Evolutionary conservation across 2,888 invertebrate species (phyloP).

Genomic region (Ypsolopha scabrella): DNA sequence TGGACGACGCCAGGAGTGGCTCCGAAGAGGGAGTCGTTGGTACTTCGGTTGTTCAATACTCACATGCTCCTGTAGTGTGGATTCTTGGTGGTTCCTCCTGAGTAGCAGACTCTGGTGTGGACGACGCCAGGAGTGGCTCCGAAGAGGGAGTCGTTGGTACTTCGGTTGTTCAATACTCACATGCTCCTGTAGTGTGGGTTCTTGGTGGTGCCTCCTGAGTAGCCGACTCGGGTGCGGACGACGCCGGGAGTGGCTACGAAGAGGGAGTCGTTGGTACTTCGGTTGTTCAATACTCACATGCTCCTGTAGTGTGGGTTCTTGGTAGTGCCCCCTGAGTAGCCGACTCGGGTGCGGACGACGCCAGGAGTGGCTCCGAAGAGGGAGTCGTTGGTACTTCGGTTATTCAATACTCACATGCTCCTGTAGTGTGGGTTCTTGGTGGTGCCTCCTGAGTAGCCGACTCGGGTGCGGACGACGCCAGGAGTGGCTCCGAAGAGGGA

Average conservation of each 20-base stretch:
- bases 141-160: too few relatives aligned
- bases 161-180: too few relatives aligned
- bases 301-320: slow-evolving; percentile 85
- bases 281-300: slow-evolving; percentile 78
- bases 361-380: slow-evolving; percentile 79
- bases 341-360: slow-evolving; percentile 91
- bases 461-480: slow-evolving; percentile 87
- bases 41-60: too few relatives aligned
- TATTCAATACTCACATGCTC: slow-evolving; percentile 78
- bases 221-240: not conserved
- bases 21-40: slow-evolving; percentile 87
- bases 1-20: slow-evolving; percentile 78
- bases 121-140: too few relatives aligned
- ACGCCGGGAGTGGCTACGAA: too few relatives aligned
- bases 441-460: slow-evolving; percentile 93
- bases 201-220: not conserved
- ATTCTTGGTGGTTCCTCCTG: not conserved
- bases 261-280: too few relatives aligned
- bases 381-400: too few relatives aligned
- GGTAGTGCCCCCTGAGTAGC: slow-evolving; percentile 90
- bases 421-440: slow-evolving; percentile 85
- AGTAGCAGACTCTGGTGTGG: not conserved
- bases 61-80: not conserved
- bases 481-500: slow-evolving; percentile 81
- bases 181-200: not conserved